phyloP scores from a whole-genome alignment of 2,888 invertebrate species.

The Amblyjoppa fuscipennis region DNA sequence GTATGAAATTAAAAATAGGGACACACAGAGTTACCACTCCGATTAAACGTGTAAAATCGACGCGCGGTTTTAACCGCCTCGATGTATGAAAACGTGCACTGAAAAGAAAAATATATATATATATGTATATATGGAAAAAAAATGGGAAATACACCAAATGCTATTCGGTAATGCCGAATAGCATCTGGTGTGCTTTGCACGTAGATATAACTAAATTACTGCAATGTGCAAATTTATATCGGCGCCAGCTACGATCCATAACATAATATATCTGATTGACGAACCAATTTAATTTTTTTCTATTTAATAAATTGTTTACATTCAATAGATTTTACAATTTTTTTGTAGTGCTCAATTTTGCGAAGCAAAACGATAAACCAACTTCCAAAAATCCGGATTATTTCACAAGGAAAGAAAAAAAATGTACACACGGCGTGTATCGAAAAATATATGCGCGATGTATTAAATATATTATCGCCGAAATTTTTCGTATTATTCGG shows the following conservation, averaged over 20 bases:
- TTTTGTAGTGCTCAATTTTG: not conserved
- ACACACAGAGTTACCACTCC: not conserved
- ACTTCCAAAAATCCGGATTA: too few species aligned
- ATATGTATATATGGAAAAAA: too few species aligned
- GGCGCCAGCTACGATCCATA: not conserved
- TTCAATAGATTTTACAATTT: not conserved
- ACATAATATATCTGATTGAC: not conserved
- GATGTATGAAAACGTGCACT: not conserved
- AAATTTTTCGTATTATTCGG: too few species aligned
- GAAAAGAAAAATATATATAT: not conserved
- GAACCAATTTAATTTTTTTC: not conserved
- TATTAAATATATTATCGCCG: too few species aligned
- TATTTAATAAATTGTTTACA: not conserved
- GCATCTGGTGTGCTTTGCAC: not conserved
- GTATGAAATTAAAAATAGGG: conserved; percentile 63
- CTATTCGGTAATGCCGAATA: not conserved
- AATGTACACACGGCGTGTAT: too few species aligned
- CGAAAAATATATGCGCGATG: too few species aligned
- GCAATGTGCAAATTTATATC: not conserved
- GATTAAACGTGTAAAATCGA: conserved; percentile 28
- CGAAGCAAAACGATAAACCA: too few species aligned
- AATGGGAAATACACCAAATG: too few species aligned
- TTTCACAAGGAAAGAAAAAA: too few species aligned
- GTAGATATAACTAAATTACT: not conserved
- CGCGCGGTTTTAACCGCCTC: not conserved